These are phyloP conservation scores for Spea hammondii DNA, from an alignment of 2,797 vertebrate genomes.

Conservation along the genomic window DNA sequence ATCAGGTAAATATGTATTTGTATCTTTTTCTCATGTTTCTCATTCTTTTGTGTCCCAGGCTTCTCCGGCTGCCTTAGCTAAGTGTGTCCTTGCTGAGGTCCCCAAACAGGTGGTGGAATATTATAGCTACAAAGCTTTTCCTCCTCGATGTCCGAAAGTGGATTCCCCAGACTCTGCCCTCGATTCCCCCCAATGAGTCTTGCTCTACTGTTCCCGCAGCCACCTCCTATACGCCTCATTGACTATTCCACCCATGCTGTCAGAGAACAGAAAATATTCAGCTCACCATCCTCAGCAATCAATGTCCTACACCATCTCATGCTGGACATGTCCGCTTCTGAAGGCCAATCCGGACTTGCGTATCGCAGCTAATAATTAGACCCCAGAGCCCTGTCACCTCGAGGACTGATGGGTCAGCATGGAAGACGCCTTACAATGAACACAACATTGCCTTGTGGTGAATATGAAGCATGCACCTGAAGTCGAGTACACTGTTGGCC, in stretches of 20 bases:
- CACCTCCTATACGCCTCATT: not conserved
- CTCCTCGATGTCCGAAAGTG: constrained; percentile 73
- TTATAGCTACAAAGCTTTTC: constrained; percentile 88
- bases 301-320: constrained; percentile 20
- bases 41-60: constrained; percentile 68
- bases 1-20: too few species aligned
- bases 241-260: not conserved
- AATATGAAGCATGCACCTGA: not conserved
- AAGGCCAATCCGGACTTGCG: not conserved
- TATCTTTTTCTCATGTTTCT: not conserved
- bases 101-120: constrained; percentile 94
- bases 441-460: not conserved
- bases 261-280: constrained; percentile 9
- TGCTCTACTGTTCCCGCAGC: not conserved
- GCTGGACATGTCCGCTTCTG: not conserved
- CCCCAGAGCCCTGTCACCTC: not conserved
- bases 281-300: not conserved
- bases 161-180: constrained; percentile 72
- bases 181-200: constrained; percentile 73
- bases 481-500: not conserved
- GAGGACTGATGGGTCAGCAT: not conserved
- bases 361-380: not conserved
- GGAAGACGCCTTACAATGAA: not conserved
- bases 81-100: constrained; percentile 91
- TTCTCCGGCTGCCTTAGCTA: constrained; percentile 88